phyloP scores from a whole-genome alignment of 1,140 invertebrate genomes.

The Drosophila arizonae region DNA sequence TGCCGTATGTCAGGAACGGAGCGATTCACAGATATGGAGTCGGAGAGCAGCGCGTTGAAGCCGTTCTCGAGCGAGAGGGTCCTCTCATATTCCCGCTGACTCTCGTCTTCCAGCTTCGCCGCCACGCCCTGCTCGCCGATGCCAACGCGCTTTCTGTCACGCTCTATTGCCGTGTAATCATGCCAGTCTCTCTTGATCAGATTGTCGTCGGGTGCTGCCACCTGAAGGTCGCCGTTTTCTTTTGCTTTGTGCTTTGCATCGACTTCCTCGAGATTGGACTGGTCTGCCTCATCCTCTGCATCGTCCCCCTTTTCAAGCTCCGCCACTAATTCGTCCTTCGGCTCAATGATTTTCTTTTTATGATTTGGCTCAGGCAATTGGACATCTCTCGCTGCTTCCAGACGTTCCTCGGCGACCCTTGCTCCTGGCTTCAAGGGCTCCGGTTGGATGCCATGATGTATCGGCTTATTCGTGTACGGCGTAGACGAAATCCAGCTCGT shows the following conservation, averaged over 20 bases:
- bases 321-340: not conserved
- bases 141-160: slow-evolving; percentile 87
- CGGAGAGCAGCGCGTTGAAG: slow-evolving; percentile 94
- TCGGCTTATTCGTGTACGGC: slow-evolving; percentile 68
- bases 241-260: not conserved
- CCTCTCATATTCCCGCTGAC: slow-evolving; percentile 87
- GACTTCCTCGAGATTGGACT: not conserved
- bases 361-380: slow-evolving; percentile 20
- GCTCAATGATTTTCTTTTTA: not conserved
- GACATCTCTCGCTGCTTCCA: not conserved
- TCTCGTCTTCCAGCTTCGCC: slow-evolving; percentile 87
- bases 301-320: slow-evolving; percentile 4
- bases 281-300: slow-evolving; percentile 11
- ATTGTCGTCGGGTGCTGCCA: slow-evolving; percentile 83
- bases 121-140: slow-evolving; percentile 89
- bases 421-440: slow-evolving; percentile 24
- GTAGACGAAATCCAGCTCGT: slow-evolving; percentile 76
- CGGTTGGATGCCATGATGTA: slow-evolving; percentile 56
- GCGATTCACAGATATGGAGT: slow-evolving; percentile 93
- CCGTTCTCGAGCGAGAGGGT: slow-evolving; percentile 85
- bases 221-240: slow-evolving; percentile 20
- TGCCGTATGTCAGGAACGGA: slow-evolving; percentile 92
- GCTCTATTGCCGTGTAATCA: slow-evolving; percentile 88
- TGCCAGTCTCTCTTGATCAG: slow-evolving; percentile 90
- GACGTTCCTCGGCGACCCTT: not conserved